Percentiles rank a stretch among this genome's conserved stretches.
phyloP scores from a whole-genome alignment of 2,113 vertebrate species.

The Rynchops niger region DNA sequence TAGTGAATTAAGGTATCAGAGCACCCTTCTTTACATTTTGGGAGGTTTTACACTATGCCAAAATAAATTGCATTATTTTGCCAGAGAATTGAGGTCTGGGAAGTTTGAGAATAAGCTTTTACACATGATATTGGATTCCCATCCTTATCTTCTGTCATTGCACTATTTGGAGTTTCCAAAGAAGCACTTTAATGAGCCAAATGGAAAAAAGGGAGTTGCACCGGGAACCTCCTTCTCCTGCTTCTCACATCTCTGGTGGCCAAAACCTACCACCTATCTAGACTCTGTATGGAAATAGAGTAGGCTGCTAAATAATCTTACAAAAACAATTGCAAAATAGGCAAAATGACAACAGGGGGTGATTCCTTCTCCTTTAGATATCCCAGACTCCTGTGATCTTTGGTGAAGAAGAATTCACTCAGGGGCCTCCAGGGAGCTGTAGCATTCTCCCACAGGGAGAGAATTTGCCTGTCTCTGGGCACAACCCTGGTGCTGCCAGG shows the following conservation, averaged over 20 bases:
- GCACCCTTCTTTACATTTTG: background rate
- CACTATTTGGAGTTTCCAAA: background rate
- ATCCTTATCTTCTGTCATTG: background rate
- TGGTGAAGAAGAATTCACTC: background rate
- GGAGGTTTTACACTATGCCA: background rate
- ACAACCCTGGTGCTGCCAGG: background rate
- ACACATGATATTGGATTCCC: fast-evolving
- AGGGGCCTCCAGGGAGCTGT: background rate
- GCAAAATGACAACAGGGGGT: background rate
- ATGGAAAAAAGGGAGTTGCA: background rate
- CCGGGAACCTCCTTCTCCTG: background rate
- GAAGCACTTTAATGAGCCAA: background rate
- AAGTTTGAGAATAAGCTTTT: background rate
- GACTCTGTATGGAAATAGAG: background rate
- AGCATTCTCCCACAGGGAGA: background rate
- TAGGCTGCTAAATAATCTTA: background rate
- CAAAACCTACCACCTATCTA: background rate
- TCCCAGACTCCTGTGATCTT: background rate
- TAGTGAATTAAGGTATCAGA: background rate
- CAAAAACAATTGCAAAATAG: background rate
- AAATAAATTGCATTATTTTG: background rate
- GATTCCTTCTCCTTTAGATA: background rate
- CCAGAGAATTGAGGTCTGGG: background rate
- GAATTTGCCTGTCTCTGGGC: background rate
- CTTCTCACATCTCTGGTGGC: background rate